A percentile compares a stretch with the other conserved stretches of the same genome.
These are phyloP conservation scores for Diachasma alloeum DNA, from an alignment of 1,140 invertebrate species.

Conservation along the genomic window DNA sequence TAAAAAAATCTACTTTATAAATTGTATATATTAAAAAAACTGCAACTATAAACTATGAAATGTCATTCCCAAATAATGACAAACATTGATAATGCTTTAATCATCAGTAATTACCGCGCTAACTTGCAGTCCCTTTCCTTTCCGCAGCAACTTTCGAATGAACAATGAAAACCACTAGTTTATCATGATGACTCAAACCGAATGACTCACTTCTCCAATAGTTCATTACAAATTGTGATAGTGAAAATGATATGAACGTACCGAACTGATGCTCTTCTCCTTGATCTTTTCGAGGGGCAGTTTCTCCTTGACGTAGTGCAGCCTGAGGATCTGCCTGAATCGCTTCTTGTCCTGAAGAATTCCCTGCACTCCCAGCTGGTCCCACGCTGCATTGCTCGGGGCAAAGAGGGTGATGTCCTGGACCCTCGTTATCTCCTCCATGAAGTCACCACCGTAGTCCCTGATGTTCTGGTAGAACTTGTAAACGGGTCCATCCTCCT, in stretches of 20 bases:
- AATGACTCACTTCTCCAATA: too few species aligned
- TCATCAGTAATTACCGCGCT: constrained; percentile 47
- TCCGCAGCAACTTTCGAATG: constrained; percentile 40
- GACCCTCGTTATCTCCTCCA: constrained; percentile 74
- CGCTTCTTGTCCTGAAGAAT: constrained; percentile 75
- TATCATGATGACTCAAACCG: too few species aligned
- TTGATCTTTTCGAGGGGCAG: constrained; percentile 80
- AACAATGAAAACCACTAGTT: constrained; percentile 27
- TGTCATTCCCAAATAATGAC: neutral
- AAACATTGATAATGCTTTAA: neutral
- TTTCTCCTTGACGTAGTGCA: constrained; percentile 79
- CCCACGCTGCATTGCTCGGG: constrained; percentile 86
- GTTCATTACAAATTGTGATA: neutral
- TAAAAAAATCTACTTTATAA: too few species aligned
- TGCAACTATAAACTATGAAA: neutral
- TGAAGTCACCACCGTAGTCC: constrained; percentile 77
- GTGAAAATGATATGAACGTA: constrained; percentile 49
- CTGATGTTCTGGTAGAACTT: constrained; percentile 83
- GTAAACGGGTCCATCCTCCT: constrained; percentile 81
- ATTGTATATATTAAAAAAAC: too few species aligned
- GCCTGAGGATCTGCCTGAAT: constrained; percentile 78
- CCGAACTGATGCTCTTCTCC: constrained; percentile 74
- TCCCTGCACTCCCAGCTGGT: constrained; percentile 72
- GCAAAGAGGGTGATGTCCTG: constrained; percentile 86
- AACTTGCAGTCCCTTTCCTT: constrained; percentile 35